Conservation (phyloP, 2,888 invertebrate genomes). For the Zaprionus lineosus region DNA sequence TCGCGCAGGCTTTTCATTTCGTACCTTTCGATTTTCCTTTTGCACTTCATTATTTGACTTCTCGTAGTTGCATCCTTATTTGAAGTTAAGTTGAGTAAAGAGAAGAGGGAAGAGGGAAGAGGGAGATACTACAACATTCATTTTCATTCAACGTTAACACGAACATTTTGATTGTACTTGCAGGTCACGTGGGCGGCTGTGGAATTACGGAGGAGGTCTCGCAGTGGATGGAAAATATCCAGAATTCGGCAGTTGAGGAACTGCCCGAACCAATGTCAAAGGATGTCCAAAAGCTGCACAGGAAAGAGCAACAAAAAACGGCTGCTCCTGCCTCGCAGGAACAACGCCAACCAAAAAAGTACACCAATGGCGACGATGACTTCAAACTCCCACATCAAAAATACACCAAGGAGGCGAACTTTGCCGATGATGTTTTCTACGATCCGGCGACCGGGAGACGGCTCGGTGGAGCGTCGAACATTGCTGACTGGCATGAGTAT, state of each 20-base stretch:
- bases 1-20: too few species aligned
- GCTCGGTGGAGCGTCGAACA: slow-evolving; percentile 71
- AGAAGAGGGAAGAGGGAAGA: too few species aligned
- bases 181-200: slow-evolving; percentile 93
- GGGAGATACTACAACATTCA: too few species aligned
- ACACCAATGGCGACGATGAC: slow-evolving; percentile 79
- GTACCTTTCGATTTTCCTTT: too few species aligned
- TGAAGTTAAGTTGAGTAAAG: too few species aligned
- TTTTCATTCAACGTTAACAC: slow-evolving; percentile 31
- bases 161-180: slow-evolving; percentile 46
- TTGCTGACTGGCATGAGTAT: slow-evolving; percentile 83
- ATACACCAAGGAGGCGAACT: slow-evolving; percentile 90
- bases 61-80: too few species aligned
- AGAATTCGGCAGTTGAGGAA: slow-evolving; percentile 89
- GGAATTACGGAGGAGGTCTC: slow-evolving; percentile 93
- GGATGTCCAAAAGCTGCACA: slow-evolving; percentile 76
- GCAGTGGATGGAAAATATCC: slow-evolving; percentile 96
- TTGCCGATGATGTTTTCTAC: slow-evolving; percentile 78
- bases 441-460: slow-evolving; percentile 79
- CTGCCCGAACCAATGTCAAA: slow-evolving; percentile 80
- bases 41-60: too few species aligned
- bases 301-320: slow-evolving; percentile 73
- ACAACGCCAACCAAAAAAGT: slow-evolving; percentile 80
- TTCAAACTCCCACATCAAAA: slow-evolving; percentile 87
- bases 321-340: slow-evolving; percentile 35